Percentiles rank a stretch among this genome's conserved stretches.
These are phyloP conservation scores for Diaphora mendica DNA, from an alignment of 2,888 invertebrate species.

Conservation along the genomic window DNA sequence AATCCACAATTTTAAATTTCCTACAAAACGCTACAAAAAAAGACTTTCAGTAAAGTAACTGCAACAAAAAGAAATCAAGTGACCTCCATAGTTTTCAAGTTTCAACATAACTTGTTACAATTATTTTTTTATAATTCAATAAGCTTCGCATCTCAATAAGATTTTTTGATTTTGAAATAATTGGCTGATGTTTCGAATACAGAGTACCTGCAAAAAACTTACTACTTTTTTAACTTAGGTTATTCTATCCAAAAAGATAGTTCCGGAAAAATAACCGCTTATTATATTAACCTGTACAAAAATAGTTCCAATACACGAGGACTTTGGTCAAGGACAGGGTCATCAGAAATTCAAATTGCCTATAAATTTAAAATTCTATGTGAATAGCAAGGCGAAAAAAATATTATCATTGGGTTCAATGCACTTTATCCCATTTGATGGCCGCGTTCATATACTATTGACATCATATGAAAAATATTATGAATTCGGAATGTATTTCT, in stretches of 20 bases:
- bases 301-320: slow-evolving; percentile 46
- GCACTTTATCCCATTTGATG: slow-evolving; percentile 51
- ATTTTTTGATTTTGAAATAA: background rate
- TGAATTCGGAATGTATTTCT: slow-evolving; percentile 23
- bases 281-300: slow-evolving; percentile 43
- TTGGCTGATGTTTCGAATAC: background rate
- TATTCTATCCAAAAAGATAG: slow-evolving; percentile 8
- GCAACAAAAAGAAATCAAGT: background rate
- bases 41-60: background rate
- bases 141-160: background rate
- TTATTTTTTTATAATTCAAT: background rate
- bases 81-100: background rate
- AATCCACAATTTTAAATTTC: background rate
- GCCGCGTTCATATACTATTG: slow-evolving; percentile 29
- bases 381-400: slow-evolving; percentile 49
- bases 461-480: slow-evolving; percentile 30
- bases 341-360: slow-evolving; percentile 65
- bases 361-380: slow-evolving; percentile 60
- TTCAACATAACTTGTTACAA: background rate
- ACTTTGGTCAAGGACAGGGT: slow-evolving; percentile 64
- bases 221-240: background rate
- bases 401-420: slow-evolving; percentile 54
- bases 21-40: background rate
- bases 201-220: background rate
- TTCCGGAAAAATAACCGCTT: slow-evolving; percentile 15